Evolutionary conservation across 1,140 invertebrate species (phyloP), one percentile per base, ranked within the genome.

Genomic region (Trichomalopsis sarcophagae): DNA sequence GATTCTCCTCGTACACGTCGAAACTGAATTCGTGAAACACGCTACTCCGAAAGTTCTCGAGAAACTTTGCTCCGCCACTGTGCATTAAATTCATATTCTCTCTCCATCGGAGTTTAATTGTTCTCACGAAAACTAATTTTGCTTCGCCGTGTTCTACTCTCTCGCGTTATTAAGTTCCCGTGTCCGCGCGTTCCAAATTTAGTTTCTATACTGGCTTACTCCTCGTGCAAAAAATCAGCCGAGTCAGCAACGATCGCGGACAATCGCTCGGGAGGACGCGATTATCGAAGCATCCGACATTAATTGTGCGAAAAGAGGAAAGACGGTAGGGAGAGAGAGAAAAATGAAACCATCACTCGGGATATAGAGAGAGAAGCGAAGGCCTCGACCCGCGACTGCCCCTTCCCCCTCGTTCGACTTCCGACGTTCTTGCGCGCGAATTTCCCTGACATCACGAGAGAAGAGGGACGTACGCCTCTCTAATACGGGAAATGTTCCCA

Each of bases 401-500:
- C 81, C 86, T 87, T 86, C 79, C 36, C 62, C 3, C n/a, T n/a
- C 17, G 7, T 21, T 21, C 47, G 17, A 62, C 55, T 14, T 47
- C 66, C 66, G 36, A 14, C 55, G 33, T 44, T 80, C 47, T 86
- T 82, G 84, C 69, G 71, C 81, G 85, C 68, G 85, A 88, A 89
- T 90, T 92, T 92, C 87, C 86, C 88, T 89, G 89, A 73, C 87
- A 87, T n/a, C 71, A 81, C 68, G 66, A n/a, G 68, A 71, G 66
- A 78, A 84, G 89, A 86, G 88, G 90, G 89, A 89, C 89, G 87
- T 89, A 90, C 89, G 89, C 88, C 89, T 90, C 88, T 89, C 89
- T 62, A 62, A 62, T 62, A 88, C 90, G 91, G 90, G 89, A 92
- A 93, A 91, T 81, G 9, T 93, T 93, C 92, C 89, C 92, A 93